Base-by-base conservation (phyloP, 2,888 invertebrate genomes). In the Polymixis lichenea region DNA sequence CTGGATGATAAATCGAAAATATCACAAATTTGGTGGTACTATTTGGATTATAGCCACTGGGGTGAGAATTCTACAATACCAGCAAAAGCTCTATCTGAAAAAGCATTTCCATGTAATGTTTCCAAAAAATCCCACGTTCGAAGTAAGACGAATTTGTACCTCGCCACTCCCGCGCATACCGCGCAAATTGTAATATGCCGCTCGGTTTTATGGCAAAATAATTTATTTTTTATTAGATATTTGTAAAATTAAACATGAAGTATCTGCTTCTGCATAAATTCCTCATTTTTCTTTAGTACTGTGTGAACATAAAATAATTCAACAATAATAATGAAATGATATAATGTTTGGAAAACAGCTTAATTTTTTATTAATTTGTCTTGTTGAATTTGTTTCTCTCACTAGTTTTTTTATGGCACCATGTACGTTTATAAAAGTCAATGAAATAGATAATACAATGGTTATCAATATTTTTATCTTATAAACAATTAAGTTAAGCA, bases 391-490 rank as follows among this genome's bases (percentile, higher is more conserved):
- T n/a, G n/a, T n/a, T n/a, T n/a, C n/a, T 28, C 1, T 8, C 15
- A 5, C 28, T 22, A 22, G 2, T 28, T 65, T 46, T 15, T 53
- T 56, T 67, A 28, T 49, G 17, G 22, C 32, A 32, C 51, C 17
- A 11, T 67, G 17, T 32, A 17, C 11, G 53, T 32, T 32, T 55
- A 11, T 66, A 56, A 58, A 32, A 56, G 32, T 32, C 17, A 56
- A 38, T 67, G 2, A 32, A 67, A 32, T 56, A 58, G n/a, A 53
- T 19, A 58, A 32, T 67, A 56, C n/a, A 67, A 67, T 56, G n/a
- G 4, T n/a, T 11, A 0, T 22, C n/a, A 65, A 51, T 32, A 32
- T n/a, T n/a, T 32, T 56, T 17, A 7, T 32, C 9, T 66, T 32
- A 32, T 67, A 1, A n/a, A 7, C 55, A n/a, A n/a, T 32, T 22